Percentiles rank a stretch among this genome's conserved stretches.
Conservation (phyloP, 2,888 invertebrate genomes). For the Trachelus iudaicus region DNA sequence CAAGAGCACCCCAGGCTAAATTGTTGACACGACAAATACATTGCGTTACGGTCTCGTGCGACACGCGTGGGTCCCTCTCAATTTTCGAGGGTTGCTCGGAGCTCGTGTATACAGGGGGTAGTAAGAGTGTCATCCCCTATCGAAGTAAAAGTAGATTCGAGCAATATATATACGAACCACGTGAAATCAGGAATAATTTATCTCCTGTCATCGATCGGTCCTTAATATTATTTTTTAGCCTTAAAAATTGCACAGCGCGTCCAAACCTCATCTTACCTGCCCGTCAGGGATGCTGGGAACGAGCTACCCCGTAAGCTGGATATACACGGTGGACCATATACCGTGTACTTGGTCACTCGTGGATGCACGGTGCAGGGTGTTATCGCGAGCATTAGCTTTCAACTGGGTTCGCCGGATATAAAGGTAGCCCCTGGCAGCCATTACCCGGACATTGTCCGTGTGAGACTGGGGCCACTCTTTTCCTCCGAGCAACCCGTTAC, state of each 20-base stretch:
- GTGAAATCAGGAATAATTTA: background rate
- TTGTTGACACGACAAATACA: slow-evolving; percentile 64
- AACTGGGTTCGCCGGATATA: slow-evolving; percentile 54
- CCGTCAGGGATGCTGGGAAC: background rate
- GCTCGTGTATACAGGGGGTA: background rate
- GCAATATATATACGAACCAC: background rate
- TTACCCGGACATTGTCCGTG: slow-evolving; percentile 63
- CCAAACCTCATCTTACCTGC: background rate
- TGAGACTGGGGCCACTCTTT: slow-evolving; percentile 29
- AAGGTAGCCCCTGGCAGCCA: slow-evolving; percentile 61
- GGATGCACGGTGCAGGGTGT: slow-evolving; percentile 35
- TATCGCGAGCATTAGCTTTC: slow-evolving; percentile 62
- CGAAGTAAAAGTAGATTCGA: background rate
- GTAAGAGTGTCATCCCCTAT: background rate
- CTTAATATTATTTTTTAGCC: background rate
- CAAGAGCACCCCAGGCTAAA: slow-evolving; percentile 52
- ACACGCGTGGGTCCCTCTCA: slow-evolving; percentile 27
- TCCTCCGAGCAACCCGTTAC: background rate
- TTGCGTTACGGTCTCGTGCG: slow-evolving; percentile 43
- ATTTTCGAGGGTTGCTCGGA: background rate
- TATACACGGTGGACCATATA: background rate
- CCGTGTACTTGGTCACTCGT: slow-evolving; percentile 15
- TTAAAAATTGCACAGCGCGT: accelerated
- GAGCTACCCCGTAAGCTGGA: background rate
- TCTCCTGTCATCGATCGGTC: accelerated